phyloP scores from a whole-genome alignment of 2,113 vertebrate genomes.

The Tamias sibiricus region DNA sequence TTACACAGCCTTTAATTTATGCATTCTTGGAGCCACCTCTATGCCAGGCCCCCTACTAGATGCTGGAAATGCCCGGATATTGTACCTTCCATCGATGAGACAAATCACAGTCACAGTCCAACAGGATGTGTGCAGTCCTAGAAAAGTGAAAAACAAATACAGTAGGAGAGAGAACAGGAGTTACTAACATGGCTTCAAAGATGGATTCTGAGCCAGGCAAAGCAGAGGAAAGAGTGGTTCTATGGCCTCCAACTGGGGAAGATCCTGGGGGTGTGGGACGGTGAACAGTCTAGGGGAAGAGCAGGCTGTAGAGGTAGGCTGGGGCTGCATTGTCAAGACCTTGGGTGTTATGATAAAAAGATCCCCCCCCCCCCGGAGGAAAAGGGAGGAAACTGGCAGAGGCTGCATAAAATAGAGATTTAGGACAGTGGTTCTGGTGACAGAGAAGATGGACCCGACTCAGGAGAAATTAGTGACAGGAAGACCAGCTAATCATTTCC shows the following conservation, averaged over 20 bases:
- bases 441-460: background rate
- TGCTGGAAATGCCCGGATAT: background rate
- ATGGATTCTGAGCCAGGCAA: background rate
- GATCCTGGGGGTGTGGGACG: background rate
- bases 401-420: background rate
- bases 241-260: background rate
- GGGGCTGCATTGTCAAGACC: background rate
- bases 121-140: background rate
- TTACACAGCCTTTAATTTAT: background rate
- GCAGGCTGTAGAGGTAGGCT: background rate
- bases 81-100: background rate
- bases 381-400: background rate
- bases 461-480: background rate
- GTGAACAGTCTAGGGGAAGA: background rate
- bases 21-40: background rate
- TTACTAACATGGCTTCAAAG: background rate
- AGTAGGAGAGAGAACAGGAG: background rate
- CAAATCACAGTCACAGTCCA: background rate
- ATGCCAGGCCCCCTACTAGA: background rate
- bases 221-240: background rate
- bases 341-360: background rate
- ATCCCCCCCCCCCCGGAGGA: background rate
- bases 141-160: background rate
- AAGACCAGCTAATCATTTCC: constrained; percentile 35
- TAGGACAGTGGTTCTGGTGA: background rate